Evolutionary conservation across 2,113 vertebrate species (phyloP).

Genomic region (Progne subis): DNA sequence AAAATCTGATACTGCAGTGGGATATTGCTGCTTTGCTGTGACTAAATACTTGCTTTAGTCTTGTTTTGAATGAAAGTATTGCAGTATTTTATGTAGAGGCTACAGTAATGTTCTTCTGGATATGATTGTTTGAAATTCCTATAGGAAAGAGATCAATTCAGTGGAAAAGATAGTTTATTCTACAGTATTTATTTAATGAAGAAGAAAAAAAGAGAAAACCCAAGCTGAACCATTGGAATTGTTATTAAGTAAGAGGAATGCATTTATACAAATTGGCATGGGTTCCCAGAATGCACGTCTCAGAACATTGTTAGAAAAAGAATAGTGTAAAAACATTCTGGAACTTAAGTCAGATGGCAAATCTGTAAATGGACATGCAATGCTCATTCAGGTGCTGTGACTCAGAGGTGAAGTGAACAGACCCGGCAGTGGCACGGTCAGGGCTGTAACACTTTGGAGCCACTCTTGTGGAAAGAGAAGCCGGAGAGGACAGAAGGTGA

Average conservation of each 20-base stretch:
- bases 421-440: not conserved
- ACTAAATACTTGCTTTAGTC: not conserved
- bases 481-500: not conserved
- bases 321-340: not conserved
- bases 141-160: not conserved
- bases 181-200: not conserved
- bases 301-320: not conserved
- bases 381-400: not conserved
- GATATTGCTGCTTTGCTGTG: not conserved
- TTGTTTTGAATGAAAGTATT: not conserved
- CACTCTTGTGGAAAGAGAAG: conserved; percentile 34
- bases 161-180: not conserved
- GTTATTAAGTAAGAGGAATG: not conserved
- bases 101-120: not conserved
- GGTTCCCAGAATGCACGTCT: not conserved
- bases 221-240: not conserved
- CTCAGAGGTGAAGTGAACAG: not conserved
- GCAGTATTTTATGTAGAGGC: not conserved
- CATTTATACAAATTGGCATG: not conserved
- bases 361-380: not conserved
- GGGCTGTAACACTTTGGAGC: not conserved
- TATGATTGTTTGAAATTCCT: not conserved
- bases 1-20: not conserved
- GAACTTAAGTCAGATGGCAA: not conserved
- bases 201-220: not conserved